Conservation (phyloP, 1,140 invertebrate genomes). For the Formica selysi region DNA sequence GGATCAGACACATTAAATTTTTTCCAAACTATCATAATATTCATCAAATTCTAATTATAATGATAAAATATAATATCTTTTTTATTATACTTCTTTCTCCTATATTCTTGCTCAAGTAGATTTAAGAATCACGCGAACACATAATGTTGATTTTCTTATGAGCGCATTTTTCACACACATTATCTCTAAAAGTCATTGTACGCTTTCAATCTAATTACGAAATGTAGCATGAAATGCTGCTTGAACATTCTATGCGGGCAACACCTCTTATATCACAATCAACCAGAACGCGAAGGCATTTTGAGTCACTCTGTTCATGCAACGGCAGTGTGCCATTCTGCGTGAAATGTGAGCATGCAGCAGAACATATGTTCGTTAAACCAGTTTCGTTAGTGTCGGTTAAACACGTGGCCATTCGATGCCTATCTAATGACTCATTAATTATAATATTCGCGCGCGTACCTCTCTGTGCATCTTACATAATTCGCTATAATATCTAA, state of each 20-base stretch:
- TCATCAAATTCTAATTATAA: neutral
- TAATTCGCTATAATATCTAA: neutral
- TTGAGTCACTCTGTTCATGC: slow-evolving; percentile 28
- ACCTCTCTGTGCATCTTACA: neutral
- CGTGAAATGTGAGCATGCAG: neutral
- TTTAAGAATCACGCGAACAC: neutral
- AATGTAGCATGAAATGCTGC: slow-evolving; percentile 37
- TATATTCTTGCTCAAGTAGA: neutral
- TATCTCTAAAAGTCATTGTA: slow-evolving; percentile 37
- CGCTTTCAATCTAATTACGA: slow-evolving; percentile 55
- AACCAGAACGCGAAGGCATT: slow-evolving; percentile 39
- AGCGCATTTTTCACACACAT: neutral
- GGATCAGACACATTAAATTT: neutral
- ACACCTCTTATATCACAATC: slow-evolving; percentile 50
- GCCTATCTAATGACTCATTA: slow-evolving; percentile 41
- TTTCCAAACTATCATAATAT: neutral
- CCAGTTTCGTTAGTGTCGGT: slow-evolving; percentile 47
- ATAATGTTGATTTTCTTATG: slow-evolving; percentile 3
- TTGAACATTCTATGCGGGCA: neutral
- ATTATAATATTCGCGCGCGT: neutral
- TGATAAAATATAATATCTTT: neutral
- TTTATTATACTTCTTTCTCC: neutral
- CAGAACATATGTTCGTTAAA: slow-evolving; percentile 38
- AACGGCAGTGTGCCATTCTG: neutral
- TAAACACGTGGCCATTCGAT: slow-evolving; percentile 18